A percentile compares a stretch with the other conserved stretches of the same genome.
Evolutionary conservation across 2,888 invertebrate species (phyloP).

Genomic region (Scelioninae gen. 1): DNA sequence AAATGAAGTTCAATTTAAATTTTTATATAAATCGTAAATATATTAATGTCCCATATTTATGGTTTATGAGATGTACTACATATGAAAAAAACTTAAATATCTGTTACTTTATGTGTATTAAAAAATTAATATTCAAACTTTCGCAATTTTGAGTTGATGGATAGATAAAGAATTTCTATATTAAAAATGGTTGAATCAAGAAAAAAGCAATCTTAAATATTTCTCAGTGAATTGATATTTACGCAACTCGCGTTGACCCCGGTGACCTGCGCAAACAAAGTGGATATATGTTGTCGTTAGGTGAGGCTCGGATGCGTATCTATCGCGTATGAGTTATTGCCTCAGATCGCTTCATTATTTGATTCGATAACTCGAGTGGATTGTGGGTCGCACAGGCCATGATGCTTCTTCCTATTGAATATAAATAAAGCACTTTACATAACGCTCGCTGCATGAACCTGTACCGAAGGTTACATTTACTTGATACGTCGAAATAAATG

Average conservation of each 20-base stretch:
- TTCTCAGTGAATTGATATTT: slow-evolving; percentile 45
- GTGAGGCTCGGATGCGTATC: slow-evolving; percentile 68
- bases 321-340: slow-evolving; percentile 68
- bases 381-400: slow-evolving; percentile 69
- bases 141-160: no score
- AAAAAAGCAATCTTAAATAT: no score
- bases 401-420: slow-evolving; percentile 70
- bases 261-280: slow-evolving; percentile 61
- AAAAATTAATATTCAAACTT: no score
- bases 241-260: slow-evolving; percentile 60
- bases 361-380: slow-evolving; percentile 68
- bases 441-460: slow-evolving; percentile 56
- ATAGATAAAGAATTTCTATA: no score
- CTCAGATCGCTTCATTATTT: slow-evolving; percentile 70
- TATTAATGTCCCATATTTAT: no score
- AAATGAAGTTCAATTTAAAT: no score
- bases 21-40: no score
- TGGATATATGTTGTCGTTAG: slow-evolving; percentile 65
- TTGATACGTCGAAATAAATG: slow-evolving; percentile 24
- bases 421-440: slow-evolving; percentile 71
- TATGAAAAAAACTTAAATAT: no score
- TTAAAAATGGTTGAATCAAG: no score
- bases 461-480: slow-evolving; percentile 56
- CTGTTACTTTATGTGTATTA: no score
- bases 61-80: no score